These are phyloP conservation scores for Oscheius sp. DNA, from an alignment of 2,888 invertebrate genomes.

Conservation along the genomic window DNA sequence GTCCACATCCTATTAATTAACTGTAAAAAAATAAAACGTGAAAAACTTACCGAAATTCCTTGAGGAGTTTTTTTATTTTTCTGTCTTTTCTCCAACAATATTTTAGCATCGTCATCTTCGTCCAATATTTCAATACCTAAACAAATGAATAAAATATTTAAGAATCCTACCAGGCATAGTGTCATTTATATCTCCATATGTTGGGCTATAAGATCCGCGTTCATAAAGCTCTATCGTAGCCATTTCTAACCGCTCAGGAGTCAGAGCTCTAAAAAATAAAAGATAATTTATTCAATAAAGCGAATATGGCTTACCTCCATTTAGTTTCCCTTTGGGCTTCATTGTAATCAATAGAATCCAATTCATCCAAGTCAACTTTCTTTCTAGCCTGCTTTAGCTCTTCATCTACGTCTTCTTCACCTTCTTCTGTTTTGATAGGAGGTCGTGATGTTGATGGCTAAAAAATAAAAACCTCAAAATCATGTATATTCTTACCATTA, in stretches of 20 bases:
- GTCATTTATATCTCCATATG: slow-evolving; percentile 60
- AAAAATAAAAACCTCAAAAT: slow-evolving; percentile 1
- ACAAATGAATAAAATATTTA: background rate
- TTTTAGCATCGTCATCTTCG: slow-evolving; percentile 83
- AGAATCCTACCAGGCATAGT: slow-evolving; percentile 60
- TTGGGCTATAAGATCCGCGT: slow-evolving; percentile 83
- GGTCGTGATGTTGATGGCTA: background rate
- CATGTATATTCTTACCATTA: background rate
- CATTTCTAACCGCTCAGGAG: slow-evolving; percentile 59
- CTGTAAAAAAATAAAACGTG: background rate
- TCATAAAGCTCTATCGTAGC: slow-evolving; percentile 79
- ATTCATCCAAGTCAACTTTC: slow-evolving; percentile 54
- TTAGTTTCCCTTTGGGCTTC: slow-evolving; percentile 70
- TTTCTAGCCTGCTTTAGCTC: slow-evolving; percentile 34
- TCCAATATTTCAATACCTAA: slow-evolving; percentile 69
- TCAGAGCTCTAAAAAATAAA: slow-evolving; percentile 47
- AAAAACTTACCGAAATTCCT: slow-evolving; percentile 25
- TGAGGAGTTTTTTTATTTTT: slow-evolving; percentile 45
- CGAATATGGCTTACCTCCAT: slow-evolving; percentile 48
- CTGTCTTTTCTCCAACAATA: slow-evolving; percentile 75
- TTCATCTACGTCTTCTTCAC: slow-evolving; percentile 53
- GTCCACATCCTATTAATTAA: slow-evolving; percentile 73
- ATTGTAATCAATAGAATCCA: slow-evolving; percentile 64
- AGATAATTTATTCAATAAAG: slow-evolving; percentile 26
- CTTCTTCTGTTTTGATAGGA: slow-evolving; percentile 31